A percentile compares a stretch with the other conserved stretches of the same genome.
These are phyloP conservation scores for Pelecanus crispus DNA, from an alignment of 2,113 vertebrate species.

Conservation along the genomic window DNA sequence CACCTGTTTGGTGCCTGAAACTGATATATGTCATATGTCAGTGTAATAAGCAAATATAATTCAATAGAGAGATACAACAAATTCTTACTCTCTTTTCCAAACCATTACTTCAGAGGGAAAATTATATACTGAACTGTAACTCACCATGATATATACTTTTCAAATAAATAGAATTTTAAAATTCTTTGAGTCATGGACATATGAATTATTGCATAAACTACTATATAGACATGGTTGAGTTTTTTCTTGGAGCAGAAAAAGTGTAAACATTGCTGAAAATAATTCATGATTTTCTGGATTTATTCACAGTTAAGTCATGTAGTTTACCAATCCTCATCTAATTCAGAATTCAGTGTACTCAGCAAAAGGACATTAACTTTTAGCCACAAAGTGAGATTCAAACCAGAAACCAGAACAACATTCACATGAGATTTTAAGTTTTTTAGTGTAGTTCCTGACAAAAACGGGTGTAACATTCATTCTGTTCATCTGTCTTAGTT, in stretches of 20 bases:
- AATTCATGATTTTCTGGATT: background rate
- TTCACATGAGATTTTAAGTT: background rate
- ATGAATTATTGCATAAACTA: background rate
- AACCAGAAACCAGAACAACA: background rate
- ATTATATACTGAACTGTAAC: background rate
- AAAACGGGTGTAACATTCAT: background rate
- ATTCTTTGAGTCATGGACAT: background rate
- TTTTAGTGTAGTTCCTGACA: background rate
- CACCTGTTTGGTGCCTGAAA: background rate
- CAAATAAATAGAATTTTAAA: background rate
- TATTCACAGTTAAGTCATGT: background rate
- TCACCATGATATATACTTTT: background rate
- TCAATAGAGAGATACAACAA: background rate
- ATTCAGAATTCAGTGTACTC: background rate
- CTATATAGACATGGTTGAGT: background rate
- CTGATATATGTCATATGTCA: background rate
- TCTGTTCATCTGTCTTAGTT: background rate
- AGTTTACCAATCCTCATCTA: background rate
- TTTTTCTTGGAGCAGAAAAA: background rate
- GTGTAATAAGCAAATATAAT: background rate
- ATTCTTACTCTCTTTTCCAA: background rate
- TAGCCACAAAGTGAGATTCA: background rate
- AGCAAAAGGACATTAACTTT: background rate
- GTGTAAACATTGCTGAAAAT: background rate
- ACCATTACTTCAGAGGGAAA: background rate